Evolutionary conservation across 2,888 invertebrate genomes (phyloP).

Genomic region (Panopea generosa): DNA sequence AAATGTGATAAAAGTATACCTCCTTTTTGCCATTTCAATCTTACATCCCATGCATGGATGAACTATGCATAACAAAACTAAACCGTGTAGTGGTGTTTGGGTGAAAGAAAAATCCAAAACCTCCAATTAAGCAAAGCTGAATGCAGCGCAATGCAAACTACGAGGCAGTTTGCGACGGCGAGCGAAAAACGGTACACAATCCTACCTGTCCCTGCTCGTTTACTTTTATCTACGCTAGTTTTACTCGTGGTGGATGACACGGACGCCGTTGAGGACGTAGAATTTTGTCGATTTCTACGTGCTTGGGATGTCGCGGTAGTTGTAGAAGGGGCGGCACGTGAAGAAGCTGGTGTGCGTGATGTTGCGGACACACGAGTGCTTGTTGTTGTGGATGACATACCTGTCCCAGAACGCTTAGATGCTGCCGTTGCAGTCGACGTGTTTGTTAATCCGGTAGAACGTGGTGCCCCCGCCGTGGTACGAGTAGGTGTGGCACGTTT

Average conservation of each 20-base stretch:
- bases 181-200: slow-evolving; percentile 8
- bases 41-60: slow-evolving; percentile 10
- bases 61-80: background rate
- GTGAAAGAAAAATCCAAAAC: background rate
- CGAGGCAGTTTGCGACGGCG: slow-evolving; percentile 24
- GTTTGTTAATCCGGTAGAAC: background rate
- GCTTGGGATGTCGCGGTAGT: background rate
- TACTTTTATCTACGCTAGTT: slow-evolving; percentile 61
- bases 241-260: slow-evolving; percentile 58
- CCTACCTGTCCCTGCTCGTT: slow-evolving; percentile 62
- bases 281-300: slow-evolving; percentile 34
- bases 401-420: slow-evolving; percentile 57
- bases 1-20: slow-evolving; percentile 4
- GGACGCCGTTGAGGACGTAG: slow-evolving; percentile 51
- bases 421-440: slow-evolving; percentile 28
- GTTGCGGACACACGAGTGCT: slow-evolving; percentile 26
- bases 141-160: slow-evolving; percentile 45
- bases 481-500: slow-evolving; percentile 59
- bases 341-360: slow-evolving; percentile 8
- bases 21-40: slow-evolving; percentile 2
- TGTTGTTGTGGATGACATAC: slow-evolving; percentile 50
- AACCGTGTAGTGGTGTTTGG: background rate
- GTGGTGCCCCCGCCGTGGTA: slow-evolving; percentile 15
- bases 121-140: slow-evolving; percentile 21
- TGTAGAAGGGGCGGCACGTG: slow-evolving; percentile 12